A percentile compares a stretch with the other conserved stretches of the same genome.
Evolutionary conservation across 2,888 invertebrate species (phyloP).

Genomic region (Ormyrus labotus): DNA sequence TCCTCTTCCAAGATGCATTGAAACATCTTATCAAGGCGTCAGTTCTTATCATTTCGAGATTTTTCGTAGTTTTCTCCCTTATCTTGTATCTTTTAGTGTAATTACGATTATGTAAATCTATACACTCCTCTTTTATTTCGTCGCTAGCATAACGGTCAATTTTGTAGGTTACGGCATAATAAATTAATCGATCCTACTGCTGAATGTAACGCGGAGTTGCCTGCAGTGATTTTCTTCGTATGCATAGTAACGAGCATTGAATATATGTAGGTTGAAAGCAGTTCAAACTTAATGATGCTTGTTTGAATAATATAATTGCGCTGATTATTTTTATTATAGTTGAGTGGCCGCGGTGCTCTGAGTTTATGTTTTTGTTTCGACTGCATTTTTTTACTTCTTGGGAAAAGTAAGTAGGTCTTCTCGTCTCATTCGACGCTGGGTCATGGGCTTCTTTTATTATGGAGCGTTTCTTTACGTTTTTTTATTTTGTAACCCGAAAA

Average conservation of each 20-base stretch:
- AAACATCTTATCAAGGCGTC: too few relatives aligned
- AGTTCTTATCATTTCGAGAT: too few relatives aligned
- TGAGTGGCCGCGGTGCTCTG: background rate
- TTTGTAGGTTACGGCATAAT: too few relatives aligned
- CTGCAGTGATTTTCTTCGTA: background rate
- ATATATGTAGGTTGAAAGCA: too few relatives aligned
- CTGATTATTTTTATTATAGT: slow-evolving; percentile 17
- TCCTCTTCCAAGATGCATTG: too few relatives aligned
- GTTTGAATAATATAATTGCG: slow-evolving; percentile 15
- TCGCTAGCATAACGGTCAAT: too few relatives aligned
- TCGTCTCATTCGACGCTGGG: background rate
- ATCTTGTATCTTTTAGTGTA: too few relatives aligned
- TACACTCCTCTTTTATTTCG: too few relatives aligned
- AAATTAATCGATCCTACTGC: background rate
- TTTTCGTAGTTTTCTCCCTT: too few relatives aligned
- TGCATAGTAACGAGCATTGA: too few relatives aligned
- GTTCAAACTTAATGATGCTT: slow-evolving; percentile 11
- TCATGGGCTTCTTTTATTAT: slow-evolving; percentile 6
- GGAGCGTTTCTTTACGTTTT: background rate
- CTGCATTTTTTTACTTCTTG: background rate
- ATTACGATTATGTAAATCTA: too few relatives aligned
- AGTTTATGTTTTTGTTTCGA: slow-evolving; percentile 15
- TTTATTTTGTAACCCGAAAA: background rate
- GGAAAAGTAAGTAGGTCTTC: background rate
- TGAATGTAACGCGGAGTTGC: background rate